Evolutionary conservation across 2,888 invertebrate species (phyloP), one percentile per base, ranked within the genome.

Genomic region (Scotopteryx bipunctaria): DNA sequence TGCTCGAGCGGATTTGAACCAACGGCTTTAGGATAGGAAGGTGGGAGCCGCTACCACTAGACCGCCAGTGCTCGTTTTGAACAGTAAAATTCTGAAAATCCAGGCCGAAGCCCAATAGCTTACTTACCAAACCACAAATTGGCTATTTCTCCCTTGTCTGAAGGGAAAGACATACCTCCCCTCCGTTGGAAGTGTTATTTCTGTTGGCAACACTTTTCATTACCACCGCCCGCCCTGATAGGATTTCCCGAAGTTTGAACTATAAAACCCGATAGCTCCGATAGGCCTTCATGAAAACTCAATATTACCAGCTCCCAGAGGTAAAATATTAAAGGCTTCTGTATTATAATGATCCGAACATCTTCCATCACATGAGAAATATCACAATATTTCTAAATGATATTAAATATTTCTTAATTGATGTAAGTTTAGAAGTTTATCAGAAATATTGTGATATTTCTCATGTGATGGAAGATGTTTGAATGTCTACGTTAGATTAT

Each of bases 271-370:
- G 27, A 46, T 37, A n/a, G 25, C 36, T 36, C 31, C 17, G 42
- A 31, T 48, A 41, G 31, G 31, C 9, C 15, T 42, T 53, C 29
- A 43, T 35, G 47, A 29, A 53, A 52, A 46, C 32, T 52, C 47
- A 27, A 47, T 47, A 41, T 27, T 14, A 35, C 27, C 19, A 11
- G 23, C 4, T 21, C 38, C 32, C 1, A 6, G 29, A 37, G 31
- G 9, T 4, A 45, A 29, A 45, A 31, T 21, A 31, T 1, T 19
- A n/a, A 37, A 27, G 5, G 31, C 33, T 21, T 11, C 16, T 1
- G 23, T 9, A 9, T 27, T 3, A 9, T 1, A 9, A 27, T n/a
- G 9, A 11, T 25, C n/a, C n/a, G n/a, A n/a, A 27, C 23, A 8
- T 27, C 27, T 25, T n/a, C n/a, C n/a, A n/a, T n/a, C n/a, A n/a